Percentiles rank a stretch among this genome's conserved stretches.
These are phyloP conservation scores for Netelia inedita DNA, from an alignment of 2,888 invertebrate species.

Conservation along the genomic window DNA sequence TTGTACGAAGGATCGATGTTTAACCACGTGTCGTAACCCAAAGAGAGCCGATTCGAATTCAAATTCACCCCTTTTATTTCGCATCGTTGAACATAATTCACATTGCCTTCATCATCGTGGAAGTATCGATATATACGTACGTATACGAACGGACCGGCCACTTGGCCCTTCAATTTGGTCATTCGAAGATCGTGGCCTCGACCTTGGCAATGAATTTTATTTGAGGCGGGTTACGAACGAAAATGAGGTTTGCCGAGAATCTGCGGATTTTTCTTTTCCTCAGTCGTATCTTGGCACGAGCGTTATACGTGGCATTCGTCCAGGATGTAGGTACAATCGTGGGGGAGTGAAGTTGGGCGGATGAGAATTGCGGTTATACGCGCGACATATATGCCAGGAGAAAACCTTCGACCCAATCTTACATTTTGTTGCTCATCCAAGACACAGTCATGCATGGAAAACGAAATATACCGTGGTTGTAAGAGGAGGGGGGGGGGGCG, in stretches of 20 bases:
- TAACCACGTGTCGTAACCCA: too few relatives aligned
- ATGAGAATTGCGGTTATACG: slow-evolving; percentile 39
- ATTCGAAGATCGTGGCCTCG: slow-evolving; percentile 21
- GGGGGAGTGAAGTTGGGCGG: slow-evolving; percentile 18
- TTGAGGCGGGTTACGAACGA: background rate
- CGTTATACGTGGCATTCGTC: slow-evolving; percentile 56
- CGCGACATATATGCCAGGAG: slow-evolving; percentile 15
- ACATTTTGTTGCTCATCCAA: slow-evolving; percentile 43
- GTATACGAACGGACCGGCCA: background rate
- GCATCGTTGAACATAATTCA: background rate
- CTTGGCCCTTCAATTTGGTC: background rate
- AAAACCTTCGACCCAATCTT: slow-evolving; percentile 46
- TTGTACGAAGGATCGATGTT: too few relatives aligned
- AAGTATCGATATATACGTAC: too few relatives aligned
- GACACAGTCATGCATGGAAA: slow-evolving; percentile 61
- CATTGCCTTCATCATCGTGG: background rate
- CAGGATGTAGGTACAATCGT: slow-evolving; percentile 36
- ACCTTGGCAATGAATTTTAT: slow-evolving; percentile 8
- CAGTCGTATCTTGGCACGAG: slow-evolving; percentile 44
- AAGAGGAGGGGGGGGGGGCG: background rate
- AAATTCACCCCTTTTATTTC: too few relatives aligned
- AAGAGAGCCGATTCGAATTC: too few relatives aligned
- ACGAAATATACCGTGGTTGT: slow-evolving; percentile 37
- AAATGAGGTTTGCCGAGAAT: background rate
- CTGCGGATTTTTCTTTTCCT: slow-evolving; percentile 14